Conservation (phyloP, 1,140 invertebrate species). For the Oryzaephilus surinamensis region DNA sequence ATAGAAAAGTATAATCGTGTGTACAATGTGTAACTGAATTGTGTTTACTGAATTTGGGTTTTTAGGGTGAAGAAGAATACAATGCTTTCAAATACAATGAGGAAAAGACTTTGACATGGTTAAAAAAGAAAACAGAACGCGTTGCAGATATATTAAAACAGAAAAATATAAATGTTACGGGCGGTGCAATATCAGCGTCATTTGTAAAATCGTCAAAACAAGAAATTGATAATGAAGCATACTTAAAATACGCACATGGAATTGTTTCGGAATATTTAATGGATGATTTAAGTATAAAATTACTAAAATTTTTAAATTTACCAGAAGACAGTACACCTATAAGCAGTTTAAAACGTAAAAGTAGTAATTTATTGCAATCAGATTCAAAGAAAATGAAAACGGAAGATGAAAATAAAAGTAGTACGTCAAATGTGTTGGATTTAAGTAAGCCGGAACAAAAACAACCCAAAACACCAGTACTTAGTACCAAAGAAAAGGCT, state of each 20-base stretch:
- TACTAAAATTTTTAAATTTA: constrained; percentile 50
- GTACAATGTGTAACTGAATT: not conserved
- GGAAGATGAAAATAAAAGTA: constrained; percentile 23
- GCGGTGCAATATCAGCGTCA: constrained; percentile 57
- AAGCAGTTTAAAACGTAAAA: constrained; percentile 49
- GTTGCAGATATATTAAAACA: constrained; percentile 50
- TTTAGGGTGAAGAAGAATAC: constrained; percentile 49
- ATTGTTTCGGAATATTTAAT: constrained; percentile 59
- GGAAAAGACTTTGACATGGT: constrained; percentile 61
- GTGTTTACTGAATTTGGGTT: constrained; percentile 7
- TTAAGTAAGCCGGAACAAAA: constrained; percentile 28
- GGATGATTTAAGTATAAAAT: constrained; percentile 48
- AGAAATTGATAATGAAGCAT: constrained; percentile 42
- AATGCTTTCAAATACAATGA: constrained; percentile 70
- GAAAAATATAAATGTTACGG: constrained; percentile 58
- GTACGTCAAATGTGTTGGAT: constrained; percentile 24
- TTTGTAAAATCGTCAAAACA: constrained; percentile 42
- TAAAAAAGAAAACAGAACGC: constrained; percentile 53
- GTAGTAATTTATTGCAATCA: constrained; percentile 18
- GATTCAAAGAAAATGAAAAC: constrained; percentile 35
- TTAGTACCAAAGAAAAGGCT: constrained; percentile 57
- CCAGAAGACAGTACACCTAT: constrained; percentile 43
- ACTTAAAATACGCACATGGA: constrained; percentile 55
- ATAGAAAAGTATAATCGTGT: constrained; percentile 52
- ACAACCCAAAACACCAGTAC: constrained; percentile 35